Conservation (phyloP, 2,797 vertebrate genomes). For the Telmatherina bonti region DNA sequence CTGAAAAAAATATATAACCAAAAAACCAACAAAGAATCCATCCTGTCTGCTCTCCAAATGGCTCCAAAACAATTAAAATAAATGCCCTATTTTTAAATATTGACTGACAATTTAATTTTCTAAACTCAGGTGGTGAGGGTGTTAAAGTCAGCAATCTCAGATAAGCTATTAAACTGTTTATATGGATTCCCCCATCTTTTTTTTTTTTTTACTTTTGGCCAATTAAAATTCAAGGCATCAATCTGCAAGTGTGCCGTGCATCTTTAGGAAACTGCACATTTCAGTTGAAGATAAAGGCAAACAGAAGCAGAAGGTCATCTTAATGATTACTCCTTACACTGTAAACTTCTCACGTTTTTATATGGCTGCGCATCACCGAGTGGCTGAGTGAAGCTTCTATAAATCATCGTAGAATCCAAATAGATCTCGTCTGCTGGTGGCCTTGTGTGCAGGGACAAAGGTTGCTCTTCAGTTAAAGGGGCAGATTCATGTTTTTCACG, state of each 20-base stretch:
- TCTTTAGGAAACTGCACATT: conserved; percentile 19
- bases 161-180: conserved; percentile 31
- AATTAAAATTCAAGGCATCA: conserved; percentile 8
- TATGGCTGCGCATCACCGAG: conserved; percentile 65
- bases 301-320: conserved; percentile 30
- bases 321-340: conserved; percentile 58
- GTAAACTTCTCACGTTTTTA: conserved; percentile 70
- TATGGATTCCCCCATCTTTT: background rate
- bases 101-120: background rate
- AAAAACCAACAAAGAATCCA: background rate
- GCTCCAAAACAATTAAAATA: conserved; percentile 25
- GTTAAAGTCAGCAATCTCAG: background rate
- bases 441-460: conserved; percentile 59
- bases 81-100: conserved; percentile 16
- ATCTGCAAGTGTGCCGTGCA: conserved; percentile 13
- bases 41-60: background rate
- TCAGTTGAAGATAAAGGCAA: conserved; percentile 50
- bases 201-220: conserved; percentile 9
- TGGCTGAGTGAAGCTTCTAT: conserved; percentile 50
- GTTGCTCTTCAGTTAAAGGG: conserved; percentile 64
- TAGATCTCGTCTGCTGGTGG: conserved; percentile 55
- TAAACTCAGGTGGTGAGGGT: background rate
- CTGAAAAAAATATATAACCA: conserved; percentile 18
- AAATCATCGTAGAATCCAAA: conserved; percentile 71
- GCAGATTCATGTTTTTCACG: background rate